Evolutionary conservation across 64 coral and sea anemone genomes (phyloP), one percentile per base, ranked within the genome.

Genomic region (Exaiptasia diaphana): DNA sequence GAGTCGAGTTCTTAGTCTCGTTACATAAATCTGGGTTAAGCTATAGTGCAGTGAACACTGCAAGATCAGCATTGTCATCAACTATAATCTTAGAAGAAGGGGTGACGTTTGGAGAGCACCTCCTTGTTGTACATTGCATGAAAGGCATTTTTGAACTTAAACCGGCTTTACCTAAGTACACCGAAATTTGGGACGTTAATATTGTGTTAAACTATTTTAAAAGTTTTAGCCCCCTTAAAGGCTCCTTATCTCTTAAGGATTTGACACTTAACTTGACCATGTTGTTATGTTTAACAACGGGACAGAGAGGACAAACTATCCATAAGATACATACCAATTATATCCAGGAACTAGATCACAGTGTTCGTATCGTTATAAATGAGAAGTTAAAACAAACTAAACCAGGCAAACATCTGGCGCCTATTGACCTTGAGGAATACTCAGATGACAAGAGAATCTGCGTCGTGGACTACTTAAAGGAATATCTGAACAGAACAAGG

Each of bases 71-170:
- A 14, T 24, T 87, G 22, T 77, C 73, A 25, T 41, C 72, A 28
- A 50, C 49, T 56, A 31, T 72, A 31, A n/a, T n/a, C n/a, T n/a
- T n/a, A n/a, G n/a, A n/a, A n/a, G n/a, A n/a, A n/a, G n/a, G n/a
- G n/a, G n/a, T n/a, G n/a, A n/a, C n/a, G n/a, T 69, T 82, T 82
- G 63, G 79, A 54, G 26, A 81, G 14, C 60, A 69, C 61, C 79
- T 63, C 9, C 45, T 82, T 42, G 62, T 82, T 45, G 27, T 30
- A 24, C 79, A 63, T 35, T 82, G 41, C 34, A 85, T 85, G 82
- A 84, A 63, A 17, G 82, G 68, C 9, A 42, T 85, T 30, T 85
- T 85, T 74, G 82, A 85, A 54, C 50, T 85, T 11, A 85, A 85
- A 36, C 82, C 68, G 9, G 50, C 82, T 4, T 26, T 85, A 22